Conservation (phyloP, 2,888 invertebrate species). For the Periphyllus acericola region DNA sequence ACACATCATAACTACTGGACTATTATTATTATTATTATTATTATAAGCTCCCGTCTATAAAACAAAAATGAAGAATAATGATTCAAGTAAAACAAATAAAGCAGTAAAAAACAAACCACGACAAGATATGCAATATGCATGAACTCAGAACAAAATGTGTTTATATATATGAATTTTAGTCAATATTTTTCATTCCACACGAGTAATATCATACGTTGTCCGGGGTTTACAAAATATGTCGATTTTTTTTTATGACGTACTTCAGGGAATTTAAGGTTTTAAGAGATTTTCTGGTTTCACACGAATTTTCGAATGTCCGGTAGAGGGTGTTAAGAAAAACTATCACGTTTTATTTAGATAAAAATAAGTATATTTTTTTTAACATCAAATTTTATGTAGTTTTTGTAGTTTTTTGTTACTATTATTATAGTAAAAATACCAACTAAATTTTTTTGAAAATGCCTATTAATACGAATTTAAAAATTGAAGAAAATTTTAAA, state of each 20-base stretch:
- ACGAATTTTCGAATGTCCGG: slow-evolving; percentile 27
- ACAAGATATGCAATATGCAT: slow-evolving; percentile 62
- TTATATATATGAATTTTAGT: slow-evolving; percentile 55
- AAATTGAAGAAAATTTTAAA: too few relatives aligned
- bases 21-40: background rate
- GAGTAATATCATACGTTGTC: slow-evolving; percentile 50
- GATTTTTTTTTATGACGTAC: slow-evolving; percentile 47
- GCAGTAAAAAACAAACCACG: background rate
- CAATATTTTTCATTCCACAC: slow-evolving; percentile 42
- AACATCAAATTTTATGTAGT: background rate
- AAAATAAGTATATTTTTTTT: background rate
- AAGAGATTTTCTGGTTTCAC: slow-evolving; percentile 47
- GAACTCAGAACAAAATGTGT: slow-evolving; percentile 63
- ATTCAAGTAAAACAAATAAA: slow-evolving; percentile 11
- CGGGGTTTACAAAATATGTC: slow-evolving; percentile 47
- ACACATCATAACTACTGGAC: background rate
- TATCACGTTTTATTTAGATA: slow-evolving; percentile 50
- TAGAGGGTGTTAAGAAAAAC: slow-evolving; percentile 33
- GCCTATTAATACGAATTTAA: too few relatives aligned
- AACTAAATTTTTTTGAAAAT: too few relatives aligned
- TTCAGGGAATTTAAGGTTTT: slow-evolving; percentile 48
- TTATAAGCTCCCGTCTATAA: background rate
- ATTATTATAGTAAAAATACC: too few relatives aligned
- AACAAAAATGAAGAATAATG: slow-evolving; percentile 49
- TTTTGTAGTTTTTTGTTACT: too few relatives aligned